Conservation (phyloP, 1,140 invertebrate genomes). For the Zaprionus ghesquierei region DNA sequence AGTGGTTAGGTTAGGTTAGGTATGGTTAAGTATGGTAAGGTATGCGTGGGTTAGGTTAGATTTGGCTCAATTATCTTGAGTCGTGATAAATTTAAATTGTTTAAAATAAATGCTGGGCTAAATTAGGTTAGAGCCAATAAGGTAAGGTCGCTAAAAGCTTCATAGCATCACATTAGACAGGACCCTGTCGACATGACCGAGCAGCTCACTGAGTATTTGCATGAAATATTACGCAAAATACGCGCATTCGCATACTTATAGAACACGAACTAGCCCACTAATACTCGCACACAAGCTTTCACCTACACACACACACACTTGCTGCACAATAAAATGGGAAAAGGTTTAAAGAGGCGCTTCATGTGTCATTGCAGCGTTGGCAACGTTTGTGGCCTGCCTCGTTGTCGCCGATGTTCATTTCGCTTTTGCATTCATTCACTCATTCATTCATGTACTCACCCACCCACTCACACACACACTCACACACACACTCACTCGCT, state of each 20-base stretch:
- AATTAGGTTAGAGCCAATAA: too few relatives aligned
- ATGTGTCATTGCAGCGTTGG: conserved; percentile 32
- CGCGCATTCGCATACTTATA: conserved; percentile 21
- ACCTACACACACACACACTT: not conserved
- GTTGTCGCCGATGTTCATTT: conserved; percentile 28
- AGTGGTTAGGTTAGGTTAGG: not conserved
- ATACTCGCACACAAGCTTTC: not conserved
- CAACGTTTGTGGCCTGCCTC: conserved; percentile 49
- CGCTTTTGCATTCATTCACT: conserved; percentile 30
- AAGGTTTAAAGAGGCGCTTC: conserved; percentile 55
- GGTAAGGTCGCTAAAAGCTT: not conserved
- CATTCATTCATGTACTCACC: conserved; percentile 3
- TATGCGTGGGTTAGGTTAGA: not conserved
- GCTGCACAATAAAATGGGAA: conserved; percentile 63
- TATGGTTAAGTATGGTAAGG: not conserved
- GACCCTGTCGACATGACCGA: not conserved
- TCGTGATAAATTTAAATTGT: too few relatives aligned
- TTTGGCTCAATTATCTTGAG: not conserved
- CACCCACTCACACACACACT: conserved; percentile 5
- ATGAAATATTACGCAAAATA: conserved; percentile 22
- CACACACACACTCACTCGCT: not conserved
- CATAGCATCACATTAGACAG: not conserved
- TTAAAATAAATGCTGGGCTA: too few relatives aligned
- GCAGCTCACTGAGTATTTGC: conserved; percentile 18
- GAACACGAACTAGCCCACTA: not conserved